phyloP scores from a whole-genome alignment of 2,888 invertebrate genomes.

The Lymantria monacha region DNA sequence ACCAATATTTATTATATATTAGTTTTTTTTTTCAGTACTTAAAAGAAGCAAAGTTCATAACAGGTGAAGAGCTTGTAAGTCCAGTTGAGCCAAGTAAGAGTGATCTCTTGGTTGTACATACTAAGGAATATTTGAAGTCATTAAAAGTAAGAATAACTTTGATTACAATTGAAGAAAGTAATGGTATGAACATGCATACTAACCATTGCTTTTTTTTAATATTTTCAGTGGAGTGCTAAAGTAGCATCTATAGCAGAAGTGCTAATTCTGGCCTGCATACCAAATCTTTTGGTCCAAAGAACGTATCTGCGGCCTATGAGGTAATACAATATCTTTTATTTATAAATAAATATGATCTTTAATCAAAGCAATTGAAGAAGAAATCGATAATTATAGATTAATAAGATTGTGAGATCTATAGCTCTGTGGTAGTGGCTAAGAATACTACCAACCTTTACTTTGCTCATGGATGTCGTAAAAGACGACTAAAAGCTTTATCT shows the following conservation, averaged over 20 bases:
- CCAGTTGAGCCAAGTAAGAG: slow-evolving; percentile 87
- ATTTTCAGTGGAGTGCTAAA: slow-evolving; percentile 88
- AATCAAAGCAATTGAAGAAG: not conserved
- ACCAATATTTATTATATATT: not conserved
- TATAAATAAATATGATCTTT: not conserved
- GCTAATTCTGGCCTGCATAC: slow-evolving; percentile 86
- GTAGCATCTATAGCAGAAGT: slow-evolving; percentile 92
- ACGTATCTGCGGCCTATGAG: slow-evolving; percentile 91
- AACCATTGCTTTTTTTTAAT: not conserved
- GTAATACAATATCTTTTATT: slow-evolving; percentile 49
- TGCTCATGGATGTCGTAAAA: too few species aligned
- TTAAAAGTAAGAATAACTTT: slow-evolving; percentile 82
- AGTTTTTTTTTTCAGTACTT: slow-evolving; percentile 64
- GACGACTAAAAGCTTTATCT: too few species aligned
- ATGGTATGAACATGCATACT: too few species aligned
- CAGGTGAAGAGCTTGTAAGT: slow-evolving; percentile 83
- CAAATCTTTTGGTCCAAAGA: slow-evolving; percentile 88
- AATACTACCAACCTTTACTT: too few species aligned
- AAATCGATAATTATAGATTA: too few species aligned
- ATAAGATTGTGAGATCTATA: too few species aligned
- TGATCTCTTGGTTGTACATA: slow-evolving; percentile 90
- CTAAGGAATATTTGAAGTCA: slow-evolving; percentile 87
- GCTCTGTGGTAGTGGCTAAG: too few species aligned
- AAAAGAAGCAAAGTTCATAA: slow-evolving; percentile 83
- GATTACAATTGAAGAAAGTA: too few species aligned